Evolutionary conservation across 1,140 invertebrate species (phyloP).

Genomic region (Proales similis): DNA sequence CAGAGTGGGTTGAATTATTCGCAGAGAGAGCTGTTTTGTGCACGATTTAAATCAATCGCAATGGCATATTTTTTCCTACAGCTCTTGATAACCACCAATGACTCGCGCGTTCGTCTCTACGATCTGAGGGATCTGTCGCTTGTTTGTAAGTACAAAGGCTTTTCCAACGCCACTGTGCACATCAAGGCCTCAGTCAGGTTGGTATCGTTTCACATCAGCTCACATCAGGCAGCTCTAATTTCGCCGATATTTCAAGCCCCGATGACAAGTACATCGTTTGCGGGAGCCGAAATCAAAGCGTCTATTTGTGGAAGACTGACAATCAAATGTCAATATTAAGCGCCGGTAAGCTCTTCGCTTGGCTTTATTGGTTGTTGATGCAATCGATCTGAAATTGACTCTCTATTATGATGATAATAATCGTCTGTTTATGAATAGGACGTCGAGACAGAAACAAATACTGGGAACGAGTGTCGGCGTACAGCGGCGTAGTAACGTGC

Average conservation of each 20-base stretch:
- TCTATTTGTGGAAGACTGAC: conserved; percentile 91
- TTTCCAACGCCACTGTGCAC: conserved; percentile 88
- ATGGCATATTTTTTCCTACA: too few species aligned
- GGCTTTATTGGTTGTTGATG: background rate
- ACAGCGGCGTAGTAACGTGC: conserved; percentile 89
- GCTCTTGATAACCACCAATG: conserved; percentile 95
- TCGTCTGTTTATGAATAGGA: background rate
- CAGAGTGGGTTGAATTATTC: too few species aligned
- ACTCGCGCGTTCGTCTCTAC: conserved; percentile 89
- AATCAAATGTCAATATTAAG: conserved; percentile 92
- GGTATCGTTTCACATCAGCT: conserved; percentile 33
- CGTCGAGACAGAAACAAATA: conserved; percentile 82
- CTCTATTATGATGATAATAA: background rate
- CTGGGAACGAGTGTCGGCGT: conserved; percentile 95
- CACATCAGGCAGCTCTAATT: conserved; percentile 42
- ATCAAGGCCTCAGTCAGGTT: conserved; percentile 78
- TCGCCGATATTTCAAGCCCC: conserved; percentile 63
- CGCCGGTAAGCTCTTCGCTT: too few species aligned
- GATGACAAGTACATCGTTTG: conserved; percentile 93
- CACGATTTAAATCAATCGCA: conserved; percentile 41
- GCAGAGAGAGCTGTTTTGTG: background rate
- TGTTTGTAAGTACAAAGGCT: conserved; percentile 91
- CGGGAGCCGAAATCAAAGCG: conserved; percentile 94
- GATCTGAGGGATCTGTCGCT: conserved; percentile 88
- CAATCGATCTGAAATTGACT: background rate